Percentiles rank a stretch among this genome's conserved stretches.
phyloP scores from a whole-genome alignment of 2,888 invertebrate genomes.

The Nebria brevicollis region DNA sequence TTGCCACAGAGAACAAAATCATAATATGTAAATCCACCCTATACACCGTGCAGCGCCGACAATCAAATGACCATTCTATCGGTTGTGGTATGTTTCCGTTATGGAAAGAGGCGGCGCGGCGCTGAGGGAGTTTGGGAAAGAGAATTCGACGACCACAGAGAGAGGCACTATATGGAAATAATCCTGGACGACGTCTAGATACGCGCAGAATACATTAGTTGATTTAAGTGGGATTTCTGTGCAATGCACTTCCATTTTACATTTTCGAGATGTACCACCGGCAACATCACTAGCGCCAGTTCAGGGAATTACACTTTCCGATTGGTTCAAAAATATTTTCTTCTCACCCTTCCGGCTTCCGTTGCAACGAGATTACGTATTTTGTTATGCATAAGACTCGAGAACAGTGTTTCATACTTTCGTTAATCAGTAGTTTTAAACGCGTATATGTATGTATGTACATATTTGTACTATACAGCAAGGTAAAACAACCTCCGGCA shows the following conservation, averaged over 20 bases:
- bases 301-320: not conserved
- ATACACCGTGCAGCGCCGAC: not conserved
- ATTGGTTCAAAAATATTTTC: not conserved
- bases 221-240: slow-evolving; percentile 38
- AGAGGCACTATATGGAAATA: not conserved
- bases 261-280: not conserved
- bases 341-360: not conserved
- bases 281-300: not conserved
- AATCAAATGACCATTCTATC: slow-evolving; percentile 1
- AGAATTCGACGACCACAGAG: not conserved
- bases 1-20: not conserved
- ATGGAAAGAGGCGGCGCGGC: not conserved
- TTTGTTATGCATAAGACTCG: no score
- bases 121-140: not conserved
- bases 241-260: slow-evolving; percentile 23
- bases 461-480: no score
- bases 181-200: slow-evolving; percentile 11
- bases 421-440: no score
- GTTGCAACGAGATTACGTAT: not conserved
- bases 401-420: no score
- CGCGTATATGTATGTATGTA: no score
- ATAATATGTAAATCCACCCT: not conserved
- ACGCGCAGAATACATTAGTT: slow-evolving; percentile 38
- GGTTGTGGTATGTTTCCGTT: not conserved
- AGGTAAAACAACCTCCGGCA: no score